Evolutionary conservation across 2,888 invertebrate species (phyloP).

Genomic region (Biston stratarius): DNA sequence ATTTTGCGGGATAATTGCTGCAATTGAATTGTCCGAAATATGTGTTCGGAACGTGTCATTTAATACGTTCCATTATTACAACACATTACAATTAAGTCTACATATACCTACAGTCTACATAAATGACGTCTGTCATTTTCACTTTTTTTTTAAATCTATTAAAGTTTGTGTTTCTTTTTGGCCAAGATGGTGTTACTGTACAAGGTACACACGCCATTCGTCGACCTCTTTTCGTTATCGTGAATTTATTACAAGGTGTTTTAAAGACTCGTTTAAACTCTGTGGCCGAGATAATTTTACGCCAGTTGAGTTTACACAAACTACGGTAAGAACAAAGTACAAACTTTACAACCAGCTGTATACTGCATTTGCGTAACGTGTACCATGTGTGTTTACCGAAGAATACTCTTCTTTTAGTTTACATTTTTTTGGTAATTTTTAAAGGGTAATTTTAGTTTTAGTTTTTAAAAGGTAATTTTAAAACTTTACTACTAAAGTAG

Average conservation of each 20-base stretch:
- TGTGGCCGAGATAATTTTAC: conserved; percentile 57
- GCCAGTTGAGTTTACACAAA: conserved; percentile 61
- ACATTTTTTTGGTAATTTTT: no score
- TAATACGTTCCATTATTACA: not conserved
- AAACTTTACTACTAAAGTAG: no score
- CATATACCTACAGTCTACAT: no score
- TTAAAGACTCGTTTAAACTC: conserved; percentile 15
- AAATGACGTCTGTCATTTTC: no score
- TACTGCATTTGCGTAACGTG: conserved; percentile 22
- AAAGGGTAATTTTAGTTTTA: no score
- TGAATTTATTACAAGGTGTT: conserved; percentile 44
- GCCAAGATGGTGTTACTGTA: conserved; percentile 19
- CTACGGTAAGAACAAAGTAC: conserved; percentile 39
- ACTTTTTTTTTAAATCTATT: no score
- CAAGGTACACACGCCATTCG: conserved; percentile 50
- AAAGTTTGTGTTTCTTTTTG: no score
- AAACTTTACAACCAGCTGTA: conserved; percentile 21
- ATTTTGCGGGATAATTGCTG: no score
- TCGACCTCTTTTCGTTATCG: conserved; percentile 59
- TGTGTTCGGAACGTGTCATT: no score
- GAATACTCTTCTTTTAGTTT: no score
- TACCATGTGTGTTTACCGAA: conserved; percentile 4
- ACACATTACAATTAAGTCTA: conserved; percentile 1
- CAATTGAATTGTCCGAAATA: no score
- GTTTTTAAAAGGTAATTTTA: no score